Evolutionary conservation across 2,797 vertebrate species (phyloP).

Genomic region (Margarornis squamiger): DNA sequence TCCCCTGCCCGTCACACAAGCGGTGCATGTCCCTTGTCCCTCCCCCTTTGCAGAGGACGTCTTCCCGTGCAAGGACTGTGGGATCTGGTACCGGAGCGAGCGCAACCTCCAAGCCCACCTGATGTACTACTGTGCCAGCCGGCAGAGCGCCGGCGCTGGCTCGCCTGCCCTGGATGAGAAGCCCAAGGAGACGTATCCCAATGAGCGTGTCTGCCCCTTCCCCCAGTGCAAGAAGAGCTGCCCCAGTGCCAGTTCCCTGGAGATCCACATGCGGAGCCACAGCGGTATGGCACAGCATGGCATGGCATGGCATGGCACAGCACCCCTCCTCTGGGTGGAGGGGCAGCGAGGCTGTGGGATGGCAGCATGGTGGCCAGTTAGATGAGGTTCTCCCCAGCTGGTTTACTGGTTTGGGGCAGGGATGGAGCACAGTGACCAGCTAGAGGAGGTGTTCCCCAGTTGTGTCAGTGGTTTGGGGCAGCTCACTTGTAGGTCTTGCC

Average conservation of each 20-base stretch:
- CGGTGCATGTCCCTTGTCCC: not conserved
- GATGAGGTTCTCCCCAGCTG: not conserved
- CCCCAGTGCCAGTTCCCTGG: conserved; percentile 95
- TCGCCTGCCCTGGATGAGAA: conserved; percentile 85
- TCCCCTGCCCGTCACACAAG: rapidly evolving
- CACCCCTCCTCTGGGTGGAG: not conserved
- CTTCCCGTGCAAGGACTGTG: conserved; percentile 97
- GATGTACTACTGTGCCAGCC: conserved; percentile 96
- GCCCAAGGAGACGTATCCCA: conserved; percentile 91
- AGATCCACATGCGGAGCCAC: conserved; percentile 98
- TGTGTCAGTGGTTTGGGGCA: not conserved
- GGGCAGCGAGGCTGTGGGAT: not conserved
- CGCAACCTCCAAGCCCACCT: conserved; percentile 96
- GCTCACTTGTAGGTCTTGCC: not conserved
- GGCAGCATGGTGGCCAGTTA: rapidly evolving
- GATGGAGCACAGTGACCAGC: not conserved
- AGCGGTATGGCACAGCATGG: conserved; percentile 75
- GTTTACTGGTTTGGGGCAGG: not conserved
- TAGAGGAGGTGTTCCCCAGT: not conserved
- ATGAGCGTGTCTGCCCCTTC: conserved; percentile 93
- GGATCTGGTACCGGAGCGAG: conserved; percentile 98
- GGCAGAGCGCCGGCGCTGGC: conserved; percentile 77
- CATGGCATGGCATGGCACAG: not conserved
- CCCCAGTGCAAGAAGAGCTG: conserved; percentile 98
- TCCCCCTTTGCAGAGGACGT: conserved; percentile 85